phyloP scores from a whole-genome alignment of 2,797 vertebrate genomes.

The Cossypha caffra region DNA sequence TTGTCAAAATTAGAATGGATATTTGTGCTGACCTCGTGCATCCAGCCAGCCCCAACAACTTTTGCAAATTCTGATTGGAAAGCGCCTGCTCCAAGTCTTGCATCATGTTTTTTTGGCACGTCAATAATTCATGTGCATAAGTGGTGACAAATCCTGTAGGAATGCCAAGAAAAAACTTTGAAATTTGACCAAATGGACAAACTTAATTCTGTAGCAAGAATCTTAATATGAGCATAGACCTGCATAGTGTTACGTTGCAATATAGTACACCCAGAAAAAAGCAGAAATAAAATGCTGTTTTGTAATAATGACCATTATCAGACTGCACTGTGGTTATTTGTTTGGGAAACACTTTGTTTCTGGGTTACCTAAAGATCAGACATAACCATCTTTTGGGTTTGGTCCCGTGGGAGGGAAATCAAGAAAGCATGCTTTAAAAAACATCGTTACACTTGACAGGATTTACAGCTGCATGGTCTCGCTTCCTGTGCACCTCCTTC shows the following conservation, averaged over 20 bases:
- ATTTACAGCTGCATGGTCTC: neutral
- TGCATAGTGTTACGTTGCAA: conserved; percentile 29
- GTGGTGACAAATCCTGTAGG: conserved; percentile 12
- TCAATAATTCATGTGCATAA: neutral
- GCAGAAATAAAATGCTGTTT: conserved; percentile 74
- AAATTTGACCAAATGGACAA: conserved; percentile 50
- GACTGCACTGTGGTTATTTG: conserved; percentile 45
- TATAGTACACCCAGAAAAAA: conserved; percentile 51
- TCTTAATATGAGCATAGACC: conserved; percentile 28
- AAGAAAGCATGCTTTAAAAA: neutral
- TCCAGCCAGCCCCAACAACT: neutral
- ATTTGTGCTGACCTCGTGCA: neutral
- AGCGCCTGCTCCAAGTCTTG: neutral
- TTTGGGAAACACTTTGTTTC: conserved; percentile 15
- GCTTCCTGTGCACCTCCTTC: neutral
- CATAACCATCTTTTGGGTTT: neutral
- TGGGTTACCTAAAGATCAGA: conserved; percentile 24
- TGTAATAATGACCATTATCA: conserved; percentile 52
- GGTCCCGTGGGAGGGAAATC: neutral
- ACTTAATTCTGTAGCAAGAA: conserved; percentile 49
- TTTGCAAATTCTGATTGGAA: neutral
- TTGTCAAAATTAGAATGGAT: neutral
- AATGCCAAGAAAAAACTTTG: conserved; percentile 58
- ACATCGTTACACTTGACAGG: neutral
- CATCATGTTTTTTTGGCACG: neutral